These are phyloP conservation scores for Eupithecia centaureata DNA, from an alignment of 2,888 invertebrate species.

Conservation along the genomic window DNA sequence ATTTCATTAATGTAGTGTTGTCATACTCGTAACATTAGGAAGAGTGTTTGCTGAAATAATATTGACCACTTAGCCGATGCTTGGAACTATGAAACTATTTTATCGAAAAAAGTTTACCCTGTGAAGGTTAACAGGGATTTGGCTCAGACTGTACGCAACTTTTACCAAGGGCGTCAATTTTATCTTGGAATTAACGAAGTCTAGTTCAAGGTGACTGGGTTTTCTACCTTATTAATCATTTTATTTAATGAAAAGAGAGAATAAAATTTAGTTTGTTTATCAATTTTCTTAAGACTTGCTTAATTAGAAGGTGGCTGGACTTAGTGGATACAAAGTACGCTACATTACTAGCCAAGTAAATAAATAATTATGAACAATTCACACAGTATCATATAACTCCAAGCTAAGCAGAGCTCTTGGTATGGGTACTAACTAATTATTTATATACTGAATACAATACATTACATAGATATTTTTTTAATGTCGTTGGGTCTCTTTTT, in stretches of 20 bases:
- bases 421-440: too few species aligned
- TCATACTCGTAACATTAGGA: slow-evolving; percentile 10
- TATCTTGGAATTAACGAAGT: slow-evolving; percentile 17
- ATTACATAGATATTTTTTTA: too few species aligned
- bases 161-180: slow-evolving; percentile 12
- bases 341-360: too few species aligned
- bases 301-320: background rate
- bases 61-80: slow-evolving; percentile 4
- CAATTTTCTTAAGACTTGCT: background rate
- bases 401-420: too few species aligned
- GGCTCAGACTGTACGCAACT: slow-evolving; percentile 3
- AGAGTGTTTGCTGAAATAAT: background rate
- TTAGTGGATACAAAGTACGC: too few species aligned
- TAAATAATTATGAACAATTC: too few species aligned
- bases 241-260: slow-evolving; percentile 14
- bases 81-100: background rate
- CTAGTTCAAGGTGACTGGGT: slow-evolving; percentile 30
- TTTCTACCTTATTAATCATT: slow-evolving; percentile 29
- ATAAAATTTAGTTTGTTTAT: slow-evolving; percentile 25
- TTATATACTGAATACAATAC: too few species aligned
- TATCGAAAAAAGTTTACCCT: background rate
- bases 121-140: background rate
- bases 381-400: too few species aligned
- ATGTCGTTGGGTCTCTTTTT: too few species aligned
- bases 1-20: background rate